Conservation (phyloP, 1,140 invertebrate genomes). For the Hydropsyche tenuis region DNA sequence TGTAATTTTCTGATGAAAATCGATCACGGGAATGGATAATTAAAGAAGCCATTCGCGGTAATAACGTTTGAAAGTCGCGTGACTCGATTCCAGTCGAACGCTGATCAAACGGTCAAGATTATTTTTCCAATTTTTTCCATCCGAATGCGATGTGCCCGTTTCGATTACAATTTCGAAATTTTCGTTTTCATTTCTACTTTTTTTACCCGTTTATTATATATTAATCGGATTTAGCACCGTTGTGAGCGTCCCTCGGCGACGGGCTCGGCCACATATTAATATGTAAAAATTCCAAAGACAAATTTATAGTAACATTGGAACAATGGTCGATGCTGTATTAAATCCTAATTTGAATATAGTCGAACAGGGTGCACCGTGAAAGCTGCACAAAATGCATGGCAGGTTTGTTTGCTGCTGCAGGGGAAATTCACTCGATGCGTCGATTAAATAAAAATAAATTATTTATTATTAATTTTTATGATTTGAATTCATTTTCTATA, state of each 20-base stretch:
- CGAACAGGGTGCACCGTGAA: conserved; percentile 36
- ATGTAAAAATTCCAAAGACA: conserved; percentile 50
- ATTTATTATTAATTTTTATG: neutral
- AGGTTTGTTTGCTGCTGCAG: neutral
- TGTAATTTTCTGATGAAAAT: conserved; percentile 11
- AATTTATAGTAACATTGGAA: conserved; percentile 47
- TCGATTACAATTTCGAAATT: conserved; percentile 1
- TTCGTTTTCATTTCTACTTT: neutral
- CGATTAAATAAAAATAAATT: neutral
- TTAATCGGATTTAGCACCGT: conserved; percentile 10
- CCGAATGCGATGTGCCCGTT: no score
- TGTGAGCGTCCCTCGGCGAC: conserved; percentile 1
- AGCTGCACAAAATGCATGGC: conserved; percentile 23
- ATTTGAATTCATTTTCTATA: no score
- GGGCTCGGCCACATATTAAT: conserved; percentile 38
- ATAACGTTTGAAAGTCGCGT: conserved; percentile 10
- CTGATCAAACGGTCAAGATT: conserved; percentile 13
- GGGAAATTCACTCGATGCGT: neutral
- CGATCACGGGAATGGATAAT: conserved; percentile 18
- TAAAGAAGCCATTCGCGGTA: conserved; percentile 1
- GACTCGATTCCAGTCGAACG: conserved; percentile 13
- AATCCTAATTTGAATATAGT: conserved; percentile 48
- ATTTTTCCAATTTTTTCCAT: neutral
- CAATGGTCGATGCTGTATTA: conserved; percentile 47
- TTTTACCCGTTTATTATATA: no score